phyloP scores from a whole-genome alignment of 2,113 vertebrate species.

The Toxotes chatareus region DNA sequence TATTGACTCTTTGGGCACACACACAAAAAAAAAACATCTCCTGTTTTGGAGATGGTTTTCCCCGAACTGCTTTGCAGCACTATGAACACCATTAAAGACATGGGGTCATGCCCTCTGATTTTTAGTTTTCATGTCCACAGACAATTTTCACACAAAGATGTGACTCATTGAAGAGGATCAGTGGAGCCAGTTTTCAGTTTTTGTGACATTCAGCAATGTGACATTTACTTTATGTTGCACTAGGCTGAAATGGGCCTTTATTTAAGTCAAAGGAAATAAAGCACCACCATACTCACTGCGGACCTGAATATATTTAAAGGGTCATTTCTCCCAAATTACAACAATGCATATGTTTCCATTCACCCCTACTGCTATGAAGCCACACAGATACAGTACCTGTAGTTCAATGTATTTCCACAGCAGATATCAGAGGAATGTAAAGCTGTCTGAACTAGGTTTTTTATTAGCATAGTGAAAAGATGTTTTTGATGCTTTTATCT shows the following conservation, averaged over 20 bases:
- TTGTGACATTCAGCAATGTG: neutral
- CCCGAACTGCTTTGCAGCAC: neutral
- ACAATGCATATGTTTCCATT: neutral
- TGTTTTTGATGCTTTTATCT: neutral
- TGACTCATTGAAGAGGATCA: neutral
- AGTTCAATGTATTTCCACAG: no score
- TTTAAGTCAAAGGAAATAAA: neutral
- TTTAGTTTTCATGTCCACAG: neutral
- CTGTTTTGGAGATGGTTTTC: neutral
- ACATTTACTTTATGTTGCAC: neutral
- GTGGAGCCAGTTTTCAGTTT: neutral
- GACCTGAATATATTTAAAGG: neutral
- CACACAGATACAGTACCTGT: neutral
- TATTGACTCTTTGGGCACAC: neutral
- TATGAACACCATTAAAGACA: neutral
- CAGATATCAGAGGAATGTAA: no score
- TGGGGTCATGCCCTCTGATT: neutral
- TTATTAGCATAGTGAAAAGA: neutral
- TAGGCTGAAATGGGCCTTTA: neutral
- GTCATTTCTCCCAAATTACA: neutral
- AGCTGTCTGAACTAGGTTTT: neutral
- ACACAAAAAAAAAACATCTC: constrained; percentile 12
- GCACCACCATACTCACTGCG: neutral
- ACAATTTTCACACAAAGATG: constrained; percentile 9
- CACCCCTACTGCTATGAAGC: neutral